phyloP scores from a whole-genome alignment of 2,113 vertebrate species.

The Fukomys damarensis region DNA sequence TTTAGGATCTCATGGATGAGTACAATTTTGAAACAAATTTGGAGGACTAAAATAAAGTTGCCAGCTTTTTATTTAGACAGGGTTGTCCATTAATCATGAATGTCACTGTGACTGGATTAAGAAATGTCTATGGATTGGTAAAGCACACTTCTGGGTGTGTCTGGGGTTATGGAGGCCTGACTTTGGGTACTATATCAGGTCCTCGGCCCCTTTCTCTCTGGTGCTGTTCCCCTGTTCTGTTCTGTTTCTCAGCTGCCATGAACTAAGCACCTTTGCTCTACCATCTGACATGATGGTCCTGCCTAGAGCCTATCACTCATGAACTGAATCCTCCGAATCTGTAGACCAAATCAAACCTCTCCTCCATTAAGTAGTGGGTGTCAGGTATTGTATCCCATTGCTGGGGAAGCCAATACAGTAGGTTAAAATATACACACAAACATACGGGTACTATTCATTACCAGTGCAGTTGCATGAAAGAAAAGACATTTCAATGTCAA shows the following conservation, averaged over 20 bases:
- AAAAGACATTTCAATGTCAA: not conserved
- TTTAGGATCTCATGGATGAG: not conserved
- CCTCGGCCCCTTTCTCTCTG: not conserved
- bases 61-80: not conserved
- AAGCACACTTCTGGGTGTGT: not conserved
- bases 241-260: not conserved
- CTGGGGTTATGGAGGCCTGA: not conserved
- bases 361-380: not conserved
- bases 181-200: not conserved
- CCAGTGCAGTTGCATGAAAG: not conserved
- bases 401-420: not conserved
- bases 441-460: not conserved
- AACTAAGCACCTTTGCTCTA: not conserved
- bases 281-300: not conserved
- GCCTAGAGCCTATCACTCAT: not conserved
- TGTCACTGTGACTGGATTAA: not conserved
- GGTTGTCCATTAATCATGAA: not conserved
- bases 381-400: not conserved
- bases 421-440: not conserved
- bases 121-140: not conserved
- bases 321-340: not conserved
- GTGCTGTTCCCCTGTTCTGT: not conserved
- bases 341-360: not conserved
- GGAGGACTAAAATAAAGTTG: not conserved
- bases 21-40: conserved; percentile 10